Evolutionary conservation across 30 jellyfish, hydroid and myxozoan genomes (phyloP).

Genomic region (Rhopilema esculentum): DNA sequence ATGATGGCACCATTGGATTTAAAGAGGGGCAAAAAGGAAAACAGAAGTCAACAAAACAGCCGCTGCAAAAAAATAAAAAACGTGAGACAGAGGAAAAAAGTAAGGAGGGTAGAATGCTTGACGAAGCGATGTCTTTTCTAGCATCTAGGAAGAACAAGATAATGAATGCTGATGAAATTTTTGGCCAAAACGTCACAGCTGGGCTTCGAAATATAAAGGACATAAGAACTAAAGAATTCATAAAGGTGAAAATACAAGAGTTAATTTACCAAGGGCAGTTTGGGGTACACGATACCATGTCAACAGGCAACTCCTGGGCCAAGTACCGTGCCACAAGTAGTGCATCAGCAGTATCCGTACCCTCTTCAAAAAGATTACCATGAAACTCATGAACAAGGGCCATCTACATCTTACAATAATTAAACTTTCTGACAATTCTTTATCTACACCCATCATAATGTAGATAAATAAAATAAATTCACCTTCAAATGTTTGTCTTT

Average conservation of each 20-base stretch:
- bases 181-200: conserved; percentile 31
- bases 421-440: neutral
- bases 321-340: no score
- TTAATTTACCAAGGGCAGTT: conserved; percentile 19
- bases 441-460: neutral
- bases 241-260: conserved; percentile 37
- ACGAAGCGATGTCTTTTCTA: conserved; percentile 11
- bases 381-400: neutral
- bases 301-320: no score
- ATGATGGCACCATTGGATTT: neutral
- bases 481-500: conserved; percentile 15
- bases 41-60: conserved; percentile 33
- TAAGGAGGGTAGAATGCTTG: conserved; percentile 1
- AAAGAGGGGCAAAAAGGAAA: neutral
- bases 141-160: neutral
- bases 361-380: neutral
- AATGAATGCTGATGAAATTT: conserved; percentile 17
- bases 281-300: no score
- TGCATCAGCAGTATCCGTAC: neutral
- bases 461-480: neutral
- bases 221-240: neutral
- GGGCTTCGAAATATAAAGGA: conserved; percentile 8
- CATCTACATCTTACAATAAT: neutral
- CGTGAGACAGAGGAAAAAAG: neutral
- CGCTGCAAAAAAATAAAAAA: conserved; percentile 19